Conservation (phyloP, 2,797 vertebrate genomes). For the Scolopax rusticola region DNA sequence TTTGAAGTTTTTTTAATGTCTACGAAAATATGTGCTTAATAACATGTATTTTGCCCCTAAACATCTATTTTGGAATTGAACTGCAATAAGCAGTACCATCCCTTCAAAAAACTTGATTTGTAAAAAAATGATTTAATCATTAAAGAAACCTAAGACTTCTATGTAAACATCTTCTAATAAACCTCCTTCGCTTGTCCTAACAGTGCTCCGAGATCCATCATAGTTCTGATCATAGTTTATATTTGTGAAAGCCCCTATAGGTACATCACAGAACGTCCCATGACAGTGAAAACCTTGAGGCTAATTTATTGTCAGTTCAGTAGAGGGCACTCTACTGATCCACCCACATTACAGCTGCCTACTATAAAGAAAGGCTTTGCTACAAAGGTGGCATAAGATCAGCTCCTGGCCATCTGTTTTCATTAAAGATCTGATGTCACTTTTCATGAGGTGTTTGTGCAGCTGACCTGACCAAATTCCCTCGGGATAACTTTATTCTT, state of each 20-base stretch:
- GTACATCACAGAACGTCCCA: neutral
- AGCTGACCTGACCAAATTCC: neutral
- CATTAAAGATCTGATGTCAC: neutral
- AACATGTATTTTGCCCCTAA: neutral
- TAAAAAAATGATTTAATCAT: neutral
- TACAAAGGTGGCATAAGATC: neutral
- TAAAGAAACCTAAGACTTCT: neutral
- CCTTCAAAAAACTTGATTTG: neutral
- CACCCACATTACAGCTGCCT: neutral
- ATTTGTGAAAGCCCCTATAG: neutral
- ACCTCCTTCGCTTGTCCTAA: neutral
- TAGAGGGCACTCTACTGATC: neutral
- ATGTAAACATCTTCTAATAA: neutral
- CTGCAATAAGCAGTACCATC: neutral
- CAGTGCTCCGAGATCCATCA: neutral
- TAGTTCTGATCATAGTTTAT: neutral
- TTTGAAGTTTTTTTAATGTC: neutral
- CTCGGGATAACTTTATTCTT: neutral
- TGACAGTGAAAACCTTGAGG: neutral
- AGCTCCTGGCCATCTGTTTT: slow-evolving; percentile 6
- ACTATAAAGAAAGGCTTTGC: neutral
- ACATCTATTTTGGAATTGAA: neutral
- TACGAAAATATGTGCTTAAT: neutral
- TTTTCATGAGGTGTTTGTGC: neutral
- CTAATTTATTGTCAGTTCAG: neutral